phyloP scores from a whole-genome alignment of 2,888 invertebrate species.

The Cephalotes varians region DNA sequence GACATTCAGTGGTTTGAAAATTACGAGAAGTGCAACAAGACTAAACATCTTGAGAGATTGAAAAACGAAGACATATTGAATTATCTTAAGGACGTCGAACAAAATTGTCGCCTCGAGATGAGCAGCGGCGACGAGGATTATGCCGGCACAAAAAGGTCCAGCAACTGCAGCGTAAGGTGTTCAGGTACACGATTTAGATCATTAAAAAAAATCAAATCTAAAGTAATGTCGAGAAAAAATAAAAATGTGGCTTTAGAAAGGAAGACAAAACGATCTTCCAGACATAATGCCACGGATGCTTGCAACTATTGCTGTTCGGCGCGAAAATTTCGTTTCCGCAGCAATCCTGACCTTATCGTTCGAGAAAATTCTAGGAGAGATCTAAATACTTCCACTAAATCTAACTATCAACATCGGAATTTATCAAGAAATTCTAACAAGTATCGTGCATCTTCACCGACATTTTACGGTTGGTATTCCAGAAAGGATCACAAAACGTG shows the following conservation, averaged over 20 bases:
- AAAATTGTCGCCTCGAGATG: constrained; percentile 49
- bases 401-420: background rate
- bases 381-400: background rate
- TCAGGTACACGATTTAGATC: constrained; percentile 8
- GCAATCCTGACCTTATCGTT: background rate
- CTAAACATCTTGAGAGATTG: background rate
- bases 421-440: constrained; percentile 13
- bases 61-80: constrained; percentile 57
- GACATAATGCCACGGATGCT: background rate
- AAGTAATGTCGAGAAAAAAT: constrained; percentile 4
- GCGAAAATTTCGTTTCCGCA: background rate
- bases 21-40: background rate
- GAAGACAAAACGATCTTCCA: background rate
- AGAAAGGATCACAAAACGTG: background rate
- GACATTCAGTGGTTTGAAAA: constrained; percentile 38
- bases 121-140: constrained; percentile 45
- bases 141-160: constrained; percentile 24
- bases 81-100: constrained; percentile 52
- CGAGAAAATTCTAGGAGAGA: background rate
- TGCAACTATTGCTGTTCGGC: constrained; percentile 1
- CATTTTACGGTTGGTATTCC: constrained; percentile 2
- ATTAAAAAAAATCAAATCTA: constrained; percentile 6
- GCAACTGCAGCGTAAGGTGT: constrained; percentile 25
- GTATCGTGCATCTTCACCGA: background rate
- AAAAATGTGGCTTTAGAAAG: background rate